A percentile compares a stretch with the other conserved stretches of the same genome.
Conservation (phyloP, 2,113 vertebrate genomes). For the Lucifuga dentata region DNA sequence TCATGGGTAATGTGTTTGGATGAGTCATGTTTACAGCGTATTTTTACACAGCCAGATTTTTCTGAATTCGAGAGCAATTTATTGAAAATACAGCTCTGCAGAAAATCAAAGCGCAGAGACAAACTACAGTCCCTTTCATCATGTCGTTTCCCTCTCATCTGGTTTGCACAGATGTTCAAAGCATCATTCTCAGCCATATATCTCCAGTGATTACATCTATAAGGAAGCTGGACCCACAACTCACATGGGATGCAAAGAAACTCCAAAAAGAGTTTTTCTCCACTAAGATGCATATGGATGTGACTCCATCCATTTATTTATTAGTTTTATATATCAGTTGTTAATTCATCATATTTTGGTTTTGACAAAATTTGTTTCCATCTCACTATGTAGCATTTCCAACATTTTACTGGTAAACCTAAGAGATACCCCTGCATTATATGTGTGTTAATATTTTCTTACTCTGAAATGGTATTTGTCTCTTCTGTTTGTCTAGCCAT, state of each 20-base stretch:
- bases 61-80: slow-evolving; percentile 34
- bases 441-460: too few relatives aligned
- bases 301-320: too few relatives aligned
- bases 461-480: too few relatives aligned
- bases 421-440: too few relatives aligned
- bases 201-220: slow-evolving; percentile 19
- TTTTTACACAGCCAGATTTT: slow-evolving; percentile 46
- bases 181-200: slow-evolving; percentile 17
- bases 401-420: too few relatives aligned
- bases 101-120: slow-evolving; percentile 45
- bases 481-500: too few relatives aligned
- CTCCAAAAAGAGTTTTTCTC: too few relatives aligned
- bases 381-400: too few relatives aligned
- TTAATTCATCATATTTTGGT: too few relatives aligned
- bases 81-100: slow-evolving; percentile 49
- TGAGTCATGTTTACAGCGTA: slow-evolving; percentile 46
- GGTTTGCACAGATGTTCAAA: slow-evolving; percentile 45
- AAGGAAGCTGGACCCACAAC: slow-evolving; percentile 44
- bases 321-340: too few relatives aligned
- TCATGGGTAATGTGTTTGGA: slow-evolving; percentile 15
- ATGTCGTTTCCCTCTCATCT: slow-evolving; percentile 23
- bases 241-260: slow-evolving; percentile 22
- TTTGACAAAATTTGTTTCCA: too few relatives aligned
- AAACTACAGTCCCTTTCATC: slow-evolving; percentile 29
- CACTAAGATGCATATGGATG: too few relatives aligned